Evolutionary conservation across 35 echinoderm and acorn worm species (phyloP), one percentile per base, ranked within the genome.

Genomic region (Lytechinus pictus): DNA sequence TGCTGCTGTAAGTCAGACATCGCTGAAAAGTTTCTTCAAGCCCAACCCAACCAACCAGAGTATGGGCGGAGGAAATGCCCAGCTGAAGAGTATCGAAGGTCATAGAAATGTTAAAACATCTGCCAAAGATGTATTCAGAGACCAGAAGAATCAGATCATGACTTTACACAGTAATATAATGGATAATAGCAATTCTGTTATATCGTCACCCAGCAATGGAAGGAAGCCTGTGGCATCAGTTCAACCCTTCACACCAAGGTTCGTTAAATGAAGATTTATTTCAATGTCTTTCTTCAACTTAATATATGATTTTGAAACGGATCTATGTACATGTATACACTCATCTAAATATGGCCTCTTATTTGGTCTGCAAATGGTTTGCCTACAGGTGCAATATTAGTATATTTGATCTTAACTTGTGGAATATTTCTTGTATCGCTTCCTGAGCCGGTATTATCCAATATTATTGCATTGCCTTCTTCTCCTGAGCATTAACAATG

Each of bases 11-110:
- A 94, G 33, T 86, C 97, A 96, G 89, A 94, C 87, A 28, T 94
- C 92, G 79, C 86, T 97, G 93, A 94, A 44, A 87, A 94, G 86
- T 29, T 96, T 54, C 92, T 94, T 97, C 87, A 96, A 96, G 71
- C 57, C 86, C 91, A 79, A n/a, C 66, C n/a, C 66, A n/a, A 79
- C 4, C 66, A 24, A 24, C 66, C 66, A 79, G 91, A 16, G 55
- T 95, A 27, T 66, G 86, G 57, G 54, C 60, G 95, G 72, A 89
- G 19, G 57, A 92, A 72, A 93, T 29, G n/a, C n/a, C 88, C 29
- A 90, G 9, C 88, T 51, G 28, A 21, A 44, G 9, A 51, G 11
- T 33, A 54, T 52, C 29, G n/a, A 6, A 24, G n/a, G n/a, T 24
- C 21, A 79, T 79, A 14, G 66, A 79, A 79, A 79, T 7, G n/a